Evolutionary conservation across 2,888 invertebrate genomes (phyloP), one percentile per base, ranked within the genome.

Genomic region (Limnephilus marmoratus): DNA sequence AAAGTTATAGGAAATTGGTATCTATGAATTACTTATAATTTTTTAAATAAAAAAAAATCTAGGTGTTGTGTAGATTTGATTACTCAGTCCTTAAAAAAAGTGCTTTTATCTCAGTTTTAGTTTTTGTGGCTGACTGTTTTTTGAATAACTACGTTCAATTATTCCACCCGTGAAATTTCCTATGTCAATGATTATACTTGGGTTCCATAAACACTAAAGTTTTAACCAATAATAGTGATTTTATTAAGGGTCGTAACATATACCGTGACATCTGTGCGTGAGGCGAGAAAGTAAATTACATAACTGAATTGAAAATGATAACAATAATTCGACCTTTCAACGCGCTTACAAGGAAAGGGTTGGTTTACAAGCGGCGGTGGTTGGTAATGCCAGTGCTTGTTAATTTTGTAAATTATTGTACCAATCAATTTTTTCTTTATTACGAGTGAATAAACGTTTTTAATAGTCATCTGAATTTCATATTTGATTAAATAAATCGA

Each of bases 241-340:
- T 68, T 18, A 68, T 68, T 24, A 24, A 68, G 68, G n/a, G 24
- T 68, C 1, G 68, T 68, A 68, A 24, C 24, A 68, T n/a, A 68
- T 9, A 68, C 24, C 68, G 68, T 68, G 68, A 68, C 24, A 29
- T 49, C 31, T 82, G 82, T 82, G 82, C 82, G 82, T 82, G 82
- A 82, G 68, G 34, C 68, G 88, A 49, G 68, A 88, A 24, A 31
- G 88, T 88, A 88, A 88, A 88, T 88, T 68, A 68, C 68, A 2
- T 24, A 68, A 68, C 53, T 68, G 53, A 68, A 68, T 68, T 68
- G 1, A 18, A 68, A 68, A 68, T 68, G 68, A 68, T 68, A 68
- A 68, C 24, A 68, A 68, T 68, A 68, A 68, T 68, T 68, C 68
- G 68, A 68, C 68, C 68, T 68, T 68, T 68, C 68, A 68, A 5